These are phyloP conservation scores for Paramuricea clavata DNA, from an alignment of 92 coral and sea anemone species.

Conservation along the genomic window DNA sequence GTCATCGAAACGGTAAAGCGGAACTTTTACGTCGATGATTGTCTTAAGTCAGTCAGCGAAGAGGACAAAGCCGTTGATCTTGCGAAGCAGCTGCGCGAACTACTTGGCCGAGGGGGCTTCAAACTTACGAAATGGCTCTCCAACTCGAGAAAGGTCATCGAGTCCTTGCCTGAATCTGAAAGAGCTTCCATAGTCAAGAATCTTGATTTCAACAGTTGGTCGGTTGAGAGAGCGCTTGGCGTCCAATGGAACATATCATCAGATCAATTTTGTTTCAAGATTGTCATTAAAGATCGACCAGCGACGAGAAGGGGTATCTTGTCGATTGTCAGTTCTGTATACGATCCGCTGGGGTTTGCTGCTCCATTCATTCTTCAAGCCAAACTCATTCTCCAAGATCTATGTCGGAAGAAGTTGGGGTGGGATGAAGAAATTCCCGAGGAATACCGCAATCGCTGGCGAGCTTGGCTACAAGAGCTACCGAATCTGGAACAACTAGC, in stretches of 20 bases:
- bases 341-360: slow-evolving; percentile 66
- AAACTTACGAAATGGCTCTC: slow-evolving; percentile 52
- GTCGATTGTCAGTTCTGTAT: slow-evolving; percentile 54
- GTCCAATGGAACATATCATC: slow-evolving; percentile 57
- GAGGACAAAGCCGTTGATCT: slow-evolving; percentile 50
- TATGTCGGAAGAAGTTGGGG: slow-evolving; percentile 56
- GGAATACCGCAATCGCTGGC: slow-evolving; percentile 56
- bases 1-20: slow-evolving; percentile 43
- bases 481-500: slow-evolving; percentile 49
- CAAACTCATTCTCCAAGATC: slow-evolving; percentile 65
- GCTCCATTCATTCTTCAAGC: slow-evolving; percentile 67
- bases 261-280: slow-evolving; percentile 55
- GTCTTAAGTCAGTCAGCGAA: slow-evolving; percentile 48
- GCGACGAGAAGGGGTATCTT: slow-evolving; percentile 64
- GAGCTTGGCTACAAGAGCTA: slow-evolving; percentile 55
- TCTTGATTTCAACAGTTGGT: slow-evolving; percentile 33
- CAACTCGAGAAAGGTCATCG: slow-evolving; percentile 19
- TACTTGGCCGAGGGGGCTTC: slow-evolving; percentile 48
- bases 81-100: slow-evolving; percentile 34
- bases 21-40: slow-evolving; percentile 64
- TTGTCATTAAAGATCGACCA: slow-evolving; percentile 62
- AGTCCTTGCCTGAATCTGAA: slow-evolving; percentile 60
- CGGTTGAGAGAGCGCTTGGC: slow-evolving; percentile 60
- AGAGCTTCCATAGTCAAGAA: slow-evolving; percentile 42
- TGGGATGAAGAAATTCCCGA: slow-evolving; percentile 64